Percentiles rank a stretch among this genome's conserved stretches.
Evolutionary conservation across 2,888 invertebrate species (phyloP).

Genomic region (Capitulum mitella): DNA sequence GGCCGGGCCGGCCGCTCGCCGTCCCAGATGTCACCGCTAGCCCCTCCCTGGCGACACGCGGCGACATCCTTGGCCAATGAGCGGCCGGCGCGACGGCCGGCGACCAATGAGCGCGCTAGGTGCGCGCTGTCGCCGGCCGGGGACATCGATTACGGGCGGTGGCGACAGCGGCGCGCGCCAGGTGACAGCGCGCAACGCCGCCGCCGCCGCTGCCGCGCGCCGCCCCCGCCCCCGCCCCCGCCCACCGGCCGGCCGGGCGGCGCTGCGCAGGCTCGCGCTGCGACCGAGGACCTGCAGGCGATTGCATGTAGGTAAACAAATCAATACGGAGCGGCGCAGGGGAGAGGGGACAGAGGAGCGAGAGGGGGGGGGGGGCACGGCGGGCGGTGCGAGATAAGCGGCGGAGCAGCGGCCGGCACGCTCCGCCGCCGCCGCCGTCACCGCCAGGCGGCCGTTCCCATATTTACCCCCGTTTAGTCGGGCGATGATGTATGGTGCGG

Average conservation of each 20-base stretch:
- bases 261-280: background rate
- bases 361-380: background rate
- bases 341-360: background rate
- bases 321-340: background rate
- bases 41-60: constrained; percentile 24
- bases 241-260: background rate
- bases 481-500: constrained; percentile 20
- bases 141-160: constrained; percentile 2
- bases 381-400: constrained; percentile 11
- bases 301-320: constrained; percentile 12
- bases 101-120: constrained; percentile 23
- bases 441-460: constrained; percentile 16
- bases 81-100: background rate
- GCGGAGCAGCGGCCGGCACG: background rate
- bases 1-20: background rate
- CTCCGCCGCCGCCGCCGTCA: constrained; percentile 3
- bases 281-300: background rate
- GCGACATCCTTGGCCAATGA: constrained; percentile 24
- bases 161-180: constrained; percentile 14
- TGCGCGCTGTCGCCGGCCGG: constrained; percentile 18
- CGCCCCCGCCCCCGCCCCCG: constrained; percentile 12
- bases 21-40: constrained; percentile 7
- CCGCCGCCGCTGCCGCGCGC: background rate
- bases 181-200: background rate
- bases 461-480: constrained; percentile 22